Evolutionary conservation across 1,140 invertebrate species (phyloP).

Genomic region (Fopius arisanus): DNA sequence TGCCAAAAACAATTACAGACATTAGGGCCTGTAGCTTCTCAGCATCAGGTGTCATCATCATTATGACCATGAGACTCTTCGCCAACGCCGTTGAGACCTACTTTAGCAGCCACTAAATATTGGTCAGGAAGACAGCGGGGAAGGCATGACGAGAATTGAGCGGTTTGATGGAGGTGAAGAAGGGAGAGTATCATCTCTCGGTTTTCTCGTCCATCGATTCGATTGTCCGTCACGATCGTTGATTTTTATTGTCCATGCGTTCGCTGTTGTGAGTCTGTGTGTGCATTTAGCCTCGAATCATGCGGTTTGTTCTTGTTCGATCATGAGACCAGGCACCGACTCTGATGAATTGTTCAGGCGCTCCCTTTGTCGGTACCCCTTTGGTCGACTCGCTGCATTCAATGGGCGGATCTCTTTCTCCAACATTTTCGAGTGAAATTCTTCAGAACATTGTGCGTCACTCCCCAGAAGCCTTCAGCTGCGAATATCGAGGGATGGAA

Average conservation of each 20-base stretch:
- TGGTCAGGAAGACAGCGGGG: not conserved
- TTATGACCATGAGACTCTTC: conserved; percentile 13
- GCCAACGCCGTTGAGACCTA: not conserved
- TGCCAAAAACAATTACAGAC: too few relatives aligned
- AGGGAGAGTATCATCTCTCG: not conserved
- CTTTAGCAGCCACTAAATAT: not conserved
- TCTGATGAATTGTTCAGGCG: not conserved
- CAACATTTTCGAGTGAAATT: not conserved
- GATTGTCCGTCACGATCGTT: conserved; percentile 11
- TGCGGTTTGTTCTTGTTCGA: not conserved
- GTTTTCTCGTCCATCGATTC: not conserved
- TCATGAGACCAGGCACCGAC: not conserved
- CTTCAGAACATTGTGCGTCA: not conserved
- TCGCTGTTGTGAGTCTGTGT: not conserved
- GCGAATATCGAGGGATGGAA: not conserved
- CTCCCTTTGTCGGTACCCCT: not conserved
- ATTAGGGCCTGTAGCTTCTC: too few relatives aligned
- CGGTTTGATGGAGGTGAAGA: not conserved
- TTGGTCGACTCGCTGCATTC: not conserved
- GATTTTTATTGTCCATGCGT: not conserved
- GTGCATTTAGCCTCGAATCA: not conserved
- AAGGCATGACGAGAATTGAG: not conserved
- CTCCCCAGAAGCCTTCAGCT: too few relatives aligned
- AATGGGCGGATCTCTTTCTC: not conserved
- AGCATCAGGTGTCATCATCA: conserved; percentile 13